Evolutionary conservation across 2,113 vertebrate species (phyloP), one percentile per base, ranked within the genome.

Genomic region (Charina bottae): DNA sequence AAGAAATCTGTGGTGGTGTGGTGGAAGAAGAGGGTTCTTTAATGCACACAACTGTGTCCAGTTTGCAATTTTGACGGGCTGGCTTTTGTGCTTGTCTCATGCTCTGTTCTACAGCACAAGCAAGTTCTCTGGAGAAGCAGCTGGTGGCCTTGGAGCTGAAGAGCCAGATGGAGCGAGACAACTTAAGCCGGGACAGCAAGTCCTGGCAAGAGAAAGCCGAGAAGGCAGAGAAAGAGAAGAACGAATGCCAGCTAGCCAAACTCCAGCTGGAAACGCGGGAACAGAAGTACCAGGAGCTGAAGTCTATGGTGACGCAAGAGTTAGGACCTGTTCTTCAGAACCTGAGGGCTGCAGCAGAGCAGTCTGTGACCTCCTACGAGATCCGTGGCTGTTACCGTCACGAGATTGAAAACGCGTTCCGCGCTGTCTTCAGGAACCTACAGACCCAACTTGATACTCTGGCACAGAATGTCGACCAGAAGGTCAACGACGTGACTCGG

Each of bases 381-480:
- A 0, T 2, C 17, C 2, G 0, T 21, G 0, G 8, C 1, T 86
- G 90, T 23, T 83, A 83, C 53, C 53, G 15, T 5, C 8, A 0
- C 2, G 62, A 89, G 2, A 0, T 23, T 21, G 23, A 8, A 83
- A 15, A 0, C 46, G 6, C 26, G 0, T 91, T 59, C 58, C 59
- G 1, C 1, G 0, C 2, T 2, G 0, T 86, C 0, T 24, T 33
- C 3, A 26, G 15, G 3, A 5, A 0, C 4, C 6, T 91, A 6
- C 28, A 54, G 1, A 2, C 0, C 90, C 49, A 86, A 6, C 0
- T 91, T 0, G 46, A 62, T 2, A 2, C 6, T 0, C 7, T 68
- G 83, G 46, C 10, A 1, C 19, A 33, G 3, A 9, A 64, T 12
- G 0, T 86, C 49, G 58, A 86, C 7, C 59, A 86, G 11, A 91